These are phyloP conservation scores for Diglossa cyanea DNA, from an alignment of 2,797 vertebrate species.

Conservation along the genomic window DNA sequence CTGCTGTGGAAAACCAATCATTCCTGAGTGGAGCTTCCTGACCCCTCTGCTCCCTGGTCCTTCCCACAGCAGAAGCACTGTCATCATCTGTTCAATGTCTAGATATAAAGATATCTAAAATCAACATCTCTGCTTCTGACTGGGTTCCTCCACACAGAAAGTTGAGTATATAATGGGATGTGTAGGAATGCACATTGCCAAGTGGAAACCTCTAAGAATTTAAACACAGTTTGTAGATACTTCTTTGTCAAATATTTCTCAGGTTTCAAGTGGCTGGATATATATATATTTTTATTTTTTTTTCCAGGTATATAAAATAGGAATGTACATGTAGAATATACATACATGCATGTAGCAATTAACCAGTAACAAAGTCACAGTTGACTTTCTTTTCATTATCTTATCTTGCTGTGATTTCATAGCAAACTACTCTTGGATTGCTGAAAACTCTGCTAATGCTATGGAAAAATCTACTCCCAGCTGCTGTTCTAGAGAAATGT, in stretches of 20 bases:
- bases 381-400: neutral
- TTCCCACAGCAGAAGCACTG: neutral
- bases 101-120: neutral
- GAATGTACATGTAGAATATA: neutral
- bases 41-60: neutral
- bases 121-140: neutral
- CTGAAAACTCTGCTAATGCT: neutral
- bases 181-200: neutral
- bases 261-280: neutral
- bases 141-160: neutral
- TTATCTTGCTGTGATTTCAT: neutral
- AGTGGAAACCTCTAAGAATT: neutral
- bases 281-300: fast-evolving
- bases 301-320: neutral
- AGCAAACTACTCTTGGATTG: neutral
- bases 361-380: fast-evolving
- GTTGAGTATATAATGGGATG: fast-evolving
- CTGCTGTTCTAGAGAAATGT: neutral
- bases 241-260: neutral
- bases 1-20: neutral
- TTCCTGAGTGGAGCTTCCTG: neutral
- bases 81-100: neutral
- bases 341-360: neutral
- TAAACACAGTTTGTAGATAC: neutral
- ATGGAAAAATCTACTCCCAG: neutral